phyloP scores from a whole-genome alignment of 2,888 invertebrate species.

The Hyppa rectilinea region DNA sequence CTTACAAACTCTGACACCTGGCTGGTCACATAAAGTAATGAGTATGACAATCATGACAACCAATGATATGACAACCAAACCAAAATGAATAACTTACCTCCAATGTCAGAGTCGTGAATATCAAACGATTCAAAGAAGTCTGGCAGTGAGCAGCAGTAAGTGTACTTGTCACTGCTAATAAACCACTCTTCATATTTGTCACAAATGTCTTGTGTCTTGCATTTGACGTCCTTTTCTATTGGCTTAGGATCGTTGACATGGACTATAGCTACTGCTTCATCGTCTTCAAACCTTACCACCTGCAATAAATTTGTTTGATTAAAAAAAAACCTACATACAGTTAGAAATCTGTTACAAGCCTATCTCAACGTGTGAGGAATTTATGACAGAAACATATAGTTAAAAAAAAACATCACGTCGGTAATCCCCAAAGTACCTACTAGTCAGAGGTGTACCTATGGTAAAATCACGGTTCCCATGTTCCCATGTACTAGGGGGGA shows the following conservation, averaged over 20 bases:
- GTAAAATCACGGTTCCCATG: neutral
- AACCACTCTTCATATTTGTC: slow-evolving; percentile 34
- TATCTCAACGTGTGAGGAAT: neutral
- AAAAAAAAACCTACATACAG: too few species aligned
- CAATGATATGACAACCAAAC: too few species aligned
- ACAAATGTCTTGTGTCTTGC: slow-evolving; percentile 36
- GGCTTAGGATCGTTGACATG: slow-evolving; percentile 63
- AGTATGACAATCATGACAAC: too few species aligned
- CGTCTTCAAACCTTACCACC: slow-evolving; percentile 49
- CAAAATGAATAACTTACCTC: slow-evolving; percentile 41
- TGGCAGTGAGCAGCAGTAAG: slow-evolving; percentile 61
- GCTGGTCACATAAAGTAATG: too few species aligned
- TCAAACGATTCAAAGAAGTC: slow-evolving; percentile 56
- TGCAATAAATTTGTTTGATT: slow-evolving; percentile 19
- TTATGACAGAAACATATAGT: neutral
- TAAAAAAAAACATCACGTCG: neutral
- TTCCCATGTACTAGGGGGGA: neutral
- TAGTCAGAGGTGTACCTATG: too few species aligned
- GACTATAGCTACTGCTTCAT: slow-evolving; percentile 51
- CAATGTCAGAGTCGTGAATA: slow-evolving; percentile 32
- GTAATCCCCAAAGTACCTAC: neutral
- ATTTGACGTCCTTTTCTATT: slow-evolving; percentile 56
- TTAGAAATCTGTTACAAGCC: too few species aligned
- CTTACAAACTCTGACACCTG: too few species aligned
- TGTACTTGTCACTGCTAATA: slow-evolving; percentile 25